A percentile compares a stretch with the other conserved stretches of the same genome.
Conservation (phyloP, 2,888 invertebrate genomes). For the Xanthia icteritia region DNA sequence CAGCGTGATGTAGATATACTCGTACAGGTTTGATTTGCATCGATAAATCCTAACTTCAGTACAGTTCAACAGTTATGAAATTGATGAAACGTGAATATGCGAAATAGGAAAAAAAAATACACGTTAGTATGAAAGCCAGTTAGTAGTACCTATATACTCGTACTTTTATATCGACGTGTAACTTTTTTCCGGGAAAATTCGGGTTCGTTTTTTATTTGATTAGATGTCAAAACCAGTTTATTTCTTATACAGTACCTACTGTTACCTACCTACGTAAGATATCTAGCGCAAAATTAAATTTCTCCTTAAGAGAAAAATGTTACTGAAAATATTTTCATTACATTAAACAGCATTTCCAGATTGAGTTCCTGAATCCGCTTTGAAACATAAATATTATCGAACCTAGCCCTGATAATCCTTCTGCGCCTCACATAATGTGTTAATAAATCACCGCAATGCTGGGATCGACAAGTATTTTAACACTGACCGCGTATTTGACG, state of each 20-base stretch:
- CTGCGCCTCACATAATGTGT: constrained; percentile 36
- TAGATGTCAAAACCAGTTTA: background rate
- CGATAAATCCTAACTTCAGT: constrained; percentile 15
- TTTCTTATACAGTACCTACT: background rate
- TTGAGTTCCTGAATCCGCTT: constrained; percentile 1
- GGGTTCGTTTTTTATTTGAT: constrained; percentile 12
- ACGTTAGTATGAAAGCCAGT: background rate
- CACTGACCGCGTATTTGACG: constrained; percentile 59
- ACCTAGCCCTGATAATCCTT: constrained; percentile 50
- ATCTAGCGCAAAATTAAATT: background rate
- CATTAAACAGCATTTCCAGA: too few relatives aligned
- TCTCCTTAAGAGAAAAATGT: background rate
- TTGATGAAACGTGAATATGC: background rate
- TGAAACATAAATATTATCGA: constrained; percentile 20
- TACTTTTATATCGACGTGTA: too few relatives aligned
- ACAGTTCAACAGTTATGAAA: constrained; percentile 21
- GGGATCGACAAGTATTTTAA: constrained; percentile 61
- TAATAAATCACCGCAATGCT: constrained; percentile 43
- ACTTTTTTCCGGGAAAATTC: constrained; percentile 2
- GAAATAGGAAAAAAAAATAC: background rate
- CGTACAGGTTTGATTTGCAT: constrained; percentile 4
- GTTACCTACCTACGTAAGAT: background rate
- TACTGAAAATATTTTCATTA: constrained; percentile 1
- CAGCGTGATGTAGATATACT: background rate
- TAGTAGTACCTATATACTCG: too few relatives aligned